Percentiles rank a stretch among this genome's conserved stretches.
phyloP scores from a whole-genome alignment of 1,140 invertebrate species.

The Drosophila pandora region DNA sequence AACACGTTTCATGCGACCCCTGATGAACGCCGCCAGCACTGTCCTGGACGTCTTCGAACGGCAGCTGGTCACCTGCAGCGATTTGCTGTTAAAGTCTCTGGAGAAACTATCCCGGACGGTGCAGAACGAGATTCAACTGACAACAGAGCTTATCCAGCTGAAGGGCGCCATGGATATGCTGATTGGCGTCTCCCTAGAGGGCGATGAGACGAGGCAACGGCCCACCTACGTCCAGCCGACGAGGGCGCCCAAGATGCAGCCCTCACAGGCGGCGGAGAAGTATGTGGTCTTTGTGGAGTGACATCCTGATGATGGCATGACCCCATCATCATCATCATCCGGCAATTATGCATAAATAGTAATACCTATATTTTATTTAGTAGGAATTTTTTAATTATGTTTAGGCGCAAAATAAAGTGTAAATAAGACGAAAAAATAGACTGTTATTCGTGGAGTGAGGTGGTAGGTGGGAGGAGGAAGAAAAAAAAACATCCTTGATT shows the following conservation, averaged over 20 bases:
- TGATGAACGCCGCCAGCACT: slow-evolving; percentile 90
- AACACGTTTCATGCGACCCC: slow-evolving; percentile 88
- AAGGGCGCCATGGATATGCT: slow-evolving; percentile 89
- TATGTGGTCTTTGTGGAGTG: slow-evolving; percentile 59
- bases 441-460: not conserved
- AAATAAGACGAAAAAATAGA: not conserved
- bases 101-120: slow-evolving; percentile 86
- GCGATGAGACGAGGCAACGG: slow-evolving; percentile 16
- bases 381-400: not conserved
- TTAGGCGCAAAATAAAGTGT: not conserved
- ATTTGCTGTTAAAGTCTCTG: slow-evolving; percentile 86
- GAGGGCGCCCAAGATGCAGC: slow-evolving; percentile 42
- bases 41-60: slow-evolving; percentile 90
- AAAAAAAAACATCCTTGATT: not conserved
- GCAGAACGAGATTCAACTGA: slow-evolving; percentile 88
- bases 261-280: slow-evolving; percentile 48
- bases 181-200: slow-evolving; percentile 85
- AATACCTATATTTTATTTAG: not conserved
- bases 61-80: slow-evolving; percentile 60
- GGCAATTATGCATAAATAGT: not conserved
- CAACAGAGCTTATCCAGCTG: slow-evolving; percentile 86
- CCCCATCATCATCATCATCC: not conserved
- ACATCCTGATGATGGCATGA: not conserved
- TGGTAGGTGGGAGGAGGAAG: no score
- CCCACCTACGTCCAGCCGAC: slow-evolving; percentile 1